These are phyloP conservation scores for Salvelinus fontinalis DNA, from an alignment of 2,113 vertebrate genomes.

Conservation along the genomic window DNA sequence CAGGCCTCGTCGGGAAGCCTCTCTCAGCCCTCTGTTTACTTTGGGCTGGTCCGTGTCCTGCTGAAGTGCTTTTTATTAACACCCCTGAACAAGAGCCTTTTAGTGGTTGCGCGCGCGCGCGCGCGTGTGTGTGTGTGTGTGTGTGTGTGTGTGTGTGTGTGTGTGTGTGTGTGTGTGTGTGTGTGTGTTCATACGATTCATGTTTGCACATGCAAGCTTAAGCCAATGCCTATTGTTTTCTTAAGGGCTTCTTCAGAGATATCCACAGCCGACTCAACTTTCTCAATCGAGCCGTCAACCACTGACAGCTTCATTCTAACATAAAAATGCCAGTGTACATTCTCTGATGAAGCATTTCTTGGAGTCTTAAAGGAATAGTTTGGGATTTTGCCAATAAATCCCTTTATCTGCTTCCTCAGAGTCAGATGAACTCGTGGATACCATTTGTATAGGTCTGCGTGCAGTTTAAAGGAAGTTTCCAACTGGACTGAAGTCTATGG, in stretches of 20 bases:
- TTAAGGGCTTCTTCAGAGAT: background rate
- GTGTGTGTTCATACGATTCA: too few relatives aligned
- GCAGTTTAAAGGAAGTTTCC: too few relatives aligned
- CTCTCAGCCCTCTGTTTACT: constrained; percentile 32
- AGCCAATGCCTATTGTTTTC: background rate
- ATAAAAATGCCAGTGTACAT: too few relatives aligned
- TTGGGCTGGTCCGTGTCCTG: constrained; percentile 36
- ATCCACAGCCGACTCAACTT: background rate
- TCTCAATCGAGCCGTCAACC: background rate
- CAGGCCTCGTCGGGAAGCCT: constrained; percentile 23
- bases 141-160: background rate
- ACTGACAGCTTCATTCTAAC: background rate
- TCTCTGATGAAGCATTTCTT: too few relatives aligned
- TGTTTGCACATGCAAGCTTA: background rate
- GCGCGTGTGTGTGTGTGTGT: background rate
- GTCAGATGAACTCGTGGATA: too few relatives aligned
- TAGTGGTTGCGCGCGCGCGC: background rate
- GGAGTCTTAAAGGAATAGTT: too few relatives aligned
- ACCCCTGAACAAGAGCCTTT: background rate
- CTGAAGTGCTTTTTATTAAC: constrained; percentile 47
- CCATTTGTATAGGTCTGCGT: too few relatives aligned
- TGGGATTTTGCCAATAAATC: too few relatives aligned
- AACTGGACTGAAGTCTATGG: too few relatives aligned
- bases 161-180: too few relatives aligned
- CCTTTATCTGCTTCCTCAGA: too few relatives aligned